A percentile compares a stretch with the other conserved stretches of the same genome.
These are phyloP conservation scores for Dermatemys mawii DNA, from an alignment of 2,113 vertebrate genomes.

Conservation along the genomic window DNA sequence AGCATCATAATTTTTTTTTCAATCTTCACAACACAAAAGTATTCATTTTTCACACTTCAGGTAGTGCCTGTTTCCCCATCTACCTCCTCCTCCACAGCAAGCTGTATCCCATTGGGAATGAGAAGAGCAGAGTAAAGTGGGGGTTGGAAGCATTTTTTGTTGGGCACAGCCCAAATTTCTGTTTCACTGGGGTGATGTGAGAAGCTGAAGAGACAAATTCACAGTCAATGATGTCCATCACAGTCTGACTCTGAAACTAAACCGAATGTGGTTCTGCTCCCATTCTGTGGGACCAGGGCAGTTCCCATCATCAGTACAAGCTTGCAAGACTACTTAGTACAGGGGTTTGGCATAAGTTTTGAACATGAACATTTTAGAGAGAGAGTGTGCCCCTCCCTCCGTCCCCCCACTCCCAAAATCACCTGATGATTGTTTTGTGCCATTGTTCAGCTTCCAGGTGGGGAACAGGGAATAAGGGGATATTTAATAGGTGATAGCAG, in stretches of 20 bases:
- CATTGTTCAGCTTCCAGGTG: background rate
- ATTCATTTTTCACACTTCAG: background rate
- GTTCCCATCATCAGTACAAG: background rate
- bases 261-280: background rate
- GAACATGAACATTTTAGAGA: background rate
- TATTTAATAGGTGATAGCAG: background rate
- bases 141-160: background rate
- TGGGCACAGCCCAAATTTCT: background rate
- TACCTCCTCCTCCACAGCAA: background rate
- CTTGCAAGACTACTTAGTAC: background rate
- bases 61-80: background rate
- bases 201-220: background rate
- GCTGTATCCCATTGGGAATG: background rate
- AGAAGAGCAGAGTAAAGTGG: fast-evolving
- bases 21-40: background rate
- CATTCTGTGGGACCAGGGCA: background rate
- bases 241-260: background rate
- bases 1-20: background rate
- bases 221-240: background rate
- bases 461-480: background rate
- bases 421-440: background rate
- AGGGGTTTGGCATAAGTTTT: background rate
- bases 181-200: background rate
- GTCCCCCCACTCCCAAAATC: background rate
- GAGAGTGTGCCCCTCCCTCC: background rate